Conservation (phyloP, 2,888 invertebrate genomes). For the Polylopha cassiicola region DNA sequence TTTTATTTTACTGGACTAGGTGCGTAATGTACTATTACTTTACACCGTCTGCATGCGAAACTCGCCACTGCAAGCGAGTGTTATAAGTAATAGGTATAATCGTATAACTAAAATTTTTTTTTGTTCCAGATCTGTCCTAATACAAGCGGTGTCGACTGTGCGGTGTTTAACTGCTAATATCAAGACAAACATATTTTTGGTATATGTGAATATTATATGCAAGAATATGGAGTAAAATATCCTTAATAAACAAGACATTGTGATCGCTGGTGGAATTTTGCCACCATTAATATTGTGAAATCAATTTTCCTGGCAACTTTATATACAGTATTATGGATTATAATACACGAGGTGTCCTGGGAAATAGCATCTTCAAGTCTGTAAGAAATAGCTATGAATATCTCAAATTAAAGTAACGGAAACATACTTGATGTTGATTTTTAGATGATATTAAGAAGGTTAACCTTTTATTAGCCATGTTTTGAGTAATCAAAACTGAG, state of each 20-base stretch:
- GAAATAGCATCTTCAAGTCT: too few species aligned
- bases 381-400: too few species aligned
- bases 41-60: too few species aligned
- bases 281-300: conserved; percentile 46
- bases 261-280: conserved; percentile 57
- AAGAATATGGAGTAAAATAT: conserved; percentile 52
- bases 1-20: too few species aligned
- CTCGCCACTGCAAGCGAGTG: too few species aligned
- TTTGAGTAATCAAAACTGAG: too few species aligned
- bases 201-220: conserved; percentile 74
- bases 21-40: too few species aligned
- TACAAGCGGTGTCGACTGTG: conserved; percentile 45
- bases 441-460: too few species aligned
- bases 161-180: conserved; percentile 59
- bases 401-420: too few species aligned
- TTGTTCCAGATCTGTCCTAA: conserved; percentile 73
- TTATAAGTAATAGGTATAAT: not conserved
- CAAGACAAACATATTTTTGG: conserved; percentile 77
- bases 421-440: too few species aligned
- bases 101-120: conserved; percentile 13
- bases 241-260: conserved; percentile 47
- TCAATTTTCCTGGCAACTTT: conserved; percentile 22
- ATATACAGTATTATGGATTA: conserved; percentile 21
- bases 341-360: conserved; percentile 9
- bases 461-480: too few species aligned